Base-by-base conservation (phyloP, 2,888 invertebrate genomes). In the Caenorhabditis japonica region DNA sequence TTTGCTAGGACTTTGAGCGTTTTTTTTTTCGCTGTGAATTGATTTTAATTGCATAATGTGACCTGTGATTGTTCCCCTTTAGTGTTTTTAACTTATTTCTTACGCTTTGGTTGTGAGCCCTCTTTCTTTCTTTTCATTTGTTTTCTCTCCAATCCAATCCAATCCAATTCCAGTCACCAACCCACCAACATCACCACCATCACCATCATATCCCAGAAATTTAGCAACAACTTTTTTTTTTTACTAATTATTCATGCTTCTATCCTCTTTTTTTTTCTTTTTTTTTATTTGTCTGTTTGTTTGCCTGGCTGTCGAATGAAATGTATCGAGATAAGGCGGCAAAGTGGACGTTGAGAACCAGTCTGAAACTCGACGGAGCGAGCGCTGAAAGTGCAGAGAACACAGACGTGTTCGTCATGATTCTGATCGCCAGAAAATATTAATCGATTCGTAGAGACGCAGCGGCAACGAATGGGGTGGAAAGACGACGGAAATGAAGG, bases 1-100 rank as follows among this genome's bases (percentile, higher is more conserved):
- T 52, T 41, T 77, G 23, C 39, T 77, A 34, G 73, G 77, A 27
- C 59, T 77, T 23, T 77, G 70, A 39, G 30, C 21, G 41, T n/a
- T 30, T 25, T 46, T 46, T 30, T 25, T 39, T 44, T 47, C 19
- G 15, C 39, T 23, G 34, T 30, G n/a, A 49, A n/a, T n/a, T n/a
- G n/a, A n/a, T n/a, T n/a, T n/a, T n/a, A n/a, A 55, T 17, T 55
- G 56, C 66, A 68, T 68, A 58, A 58, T 68, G 13, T 51, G 58
- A 44, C 52, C 56, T 68, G 56, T 68, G 58, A 58, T 60, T 53
- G n/a, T 52, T 19, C 46, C 23, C 10, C 58, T 44, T 33, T 41
- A 19, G 43, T 51, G 19, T 19, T n/a, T 15, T 21, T 47, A 10
- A 2, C 30, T 4, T 19, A 17, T 19, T 69, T 53, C 55, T 17